Evolutionary conservation across 2,888 invertebrate species (phyloP), one percentile per base, ranked within the genome.

Genomic region (Nebria brevicollis): DNA sequence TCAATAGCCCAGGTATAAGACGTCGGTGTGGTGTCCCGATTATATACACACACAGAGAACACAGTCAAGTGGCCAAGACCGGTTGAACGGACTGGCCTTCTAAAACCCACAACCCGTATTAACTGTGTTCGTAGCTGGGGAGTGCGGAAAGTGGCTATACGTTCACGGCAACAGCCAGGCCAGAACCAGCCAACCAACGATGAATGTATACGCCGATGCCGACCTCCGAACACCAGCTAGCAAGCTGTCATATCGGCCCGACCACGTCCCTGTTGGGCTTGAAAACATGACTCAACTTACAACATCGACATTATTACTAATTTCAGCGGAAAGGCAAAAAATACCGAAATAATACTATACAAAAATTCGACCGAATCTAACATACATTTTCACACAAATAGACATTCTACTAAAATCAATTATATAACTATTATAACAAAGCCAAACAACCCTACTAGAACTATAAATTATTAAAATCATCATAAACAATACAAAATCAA

Each of bases 91-190:
- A 76, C 72, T 70, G 54, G 54, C 54, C 54, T 54, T 54, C 54
- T 54, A 54, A 81, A 81, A 81, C 81, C 81, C 81, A 81, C 81
- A 81, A 76, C 81, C 81, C 81, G 81, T 81, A 81, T 81, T 81
- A 81, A 79, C 75, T 75, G 70, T 68, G 75, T 25, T 7, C 25
- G 34, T 42, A 66, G 72, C 68, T 13, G 64, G 76, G 26, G 66
- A 13, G 34, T 20, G 66, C 10, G 75, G 79, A 41, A 8, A 73
- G 34, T 13, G 73, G 26, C n/a, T 11, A 1, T 20, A 75, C 75
- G 75, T 75, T 75, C 75, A 75, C 75, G 75, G 75, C 75, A 25
- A 64, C 75, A 75, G 43, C 34, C n/a, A n/a, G 43, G 74, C 74
- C 72, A 72, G 72, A 73, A 43, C 41, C 73, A 43, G 41, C 73